Conservation (phyloP, 2,888 invertebrate species). For the Ornithoptera priamus region DNA sequence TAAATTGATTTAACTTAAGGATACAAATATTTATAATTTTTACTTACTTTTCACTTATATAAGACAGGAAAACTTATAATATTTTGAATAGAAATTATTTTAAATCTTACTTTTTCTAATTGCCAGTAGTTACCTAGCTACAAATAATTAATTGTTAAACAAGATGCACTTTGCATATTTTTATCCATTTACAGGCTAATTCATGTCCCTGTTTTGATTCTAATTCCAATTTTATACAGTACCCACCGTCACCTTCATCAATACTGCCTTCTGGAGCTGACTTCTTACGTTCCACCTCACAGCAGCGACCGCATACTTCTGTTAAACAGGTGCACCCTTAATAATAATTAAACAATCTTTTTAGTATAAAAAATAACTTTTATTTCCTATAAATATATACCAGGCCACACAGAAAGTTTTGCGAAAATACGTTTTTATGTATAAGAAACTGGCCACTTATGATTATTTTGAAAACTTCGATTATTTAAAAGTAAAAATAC, state of each 20-base stretch:
- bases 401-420: too few relatives aligned
- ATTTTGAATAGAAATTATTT: too few relatives aligned
- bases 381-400: too few relatives aligned
- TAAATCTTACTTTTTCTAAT: too few relatives aligned
- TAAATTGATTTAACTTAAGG: background rate
- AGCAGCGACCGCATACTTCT: slow-evolving; percentile 72
- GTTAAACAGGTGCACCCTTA: slow-evolving; percentile 67
- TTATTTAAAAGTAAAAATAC: too few relatives aligned
- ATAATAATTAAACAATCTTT: background rate
- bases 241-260: slow-evolving; percentile 86
- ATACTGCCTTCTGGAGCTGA: slow-evolving; percentile 76
- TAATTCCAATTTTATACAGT: slow-evolving; percentile 66
- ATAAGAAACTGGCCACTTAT: too few relatives aligned
- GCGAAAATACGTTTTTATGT: too few relatives aligned
- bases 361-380: too few relatives aligned
- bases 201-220: slow-evolving; percentile 2
- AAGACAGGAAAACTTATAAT: too few relatives aligned
- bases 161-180: background rate
- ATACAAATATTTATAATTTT: background rate
- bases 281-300: slow-evolving; percentile 79
- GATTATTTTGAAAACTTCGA: too few relatives aligned
- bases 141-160: background rate
- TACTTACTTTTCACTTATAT: too few relatives aligned
- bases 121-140: too few relatives aligned
- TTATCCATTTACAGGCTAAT: background rate